phyloP scores from a whole-genome alignment of 2,113 vertebrate species.

The Cynocephalus volans region DNA sequence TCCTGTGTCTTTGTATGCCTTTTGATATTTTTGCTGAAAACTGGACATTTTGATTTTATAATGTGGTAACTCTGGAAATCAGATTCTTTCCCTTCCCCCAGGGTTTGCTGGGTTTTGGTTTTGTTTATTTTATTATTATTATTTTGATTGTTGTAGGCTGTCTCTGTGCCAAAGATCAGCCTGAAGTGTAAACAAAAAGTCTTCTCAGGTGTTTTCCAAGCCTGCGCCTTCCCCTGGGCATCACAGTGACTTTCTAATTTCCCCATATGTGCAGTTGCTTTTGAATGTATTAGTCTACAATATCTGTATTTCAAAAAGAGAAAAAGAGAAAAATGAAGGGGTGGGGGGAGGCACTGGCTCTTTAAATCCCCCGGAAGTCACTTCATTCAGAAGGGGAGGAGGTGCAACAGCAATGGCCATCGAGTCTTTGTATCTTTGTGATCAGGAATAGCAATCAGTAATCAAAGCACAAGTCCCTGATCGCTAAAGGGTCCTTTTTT shows the following conservation, averaged over 20 bases:
- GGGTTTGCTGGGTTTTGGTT: not conserved
- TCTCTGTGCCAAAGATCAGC: not conserved
- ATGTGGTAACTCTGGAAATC: not conserved
- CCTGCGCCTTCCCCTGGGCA: not conserved
- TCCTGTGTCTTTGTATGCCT: not conserved
- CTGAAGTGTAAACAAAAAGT: not conserved
- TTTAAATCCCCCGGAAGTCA: not conserved
- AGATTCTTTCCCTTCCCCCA: not conserved
- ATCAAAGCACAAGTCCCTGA: not conserved
- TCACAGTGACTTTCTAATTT: not conserved
- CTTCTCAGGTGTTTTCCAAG: not conserved
- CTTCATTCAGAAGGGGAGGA: not conserved
- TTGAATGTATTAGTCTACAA: not conserved
- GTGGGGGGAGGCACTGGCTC: not conserved
- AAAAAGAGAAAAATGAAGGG: not conserved
- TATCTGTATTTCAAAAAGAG: not conserved
- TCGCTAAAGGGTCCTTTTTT: not conserved
- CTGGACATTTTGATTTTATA: not conserved
- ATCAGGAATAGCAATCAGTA: not conserved
- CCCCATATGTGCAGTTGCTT: not conserved
- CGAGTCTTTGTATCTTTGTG: not conserved
- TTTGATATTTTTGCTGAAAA: not conserved
- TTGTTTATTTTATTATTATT: not conserved
- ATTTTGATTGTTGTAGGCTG: not conserved
- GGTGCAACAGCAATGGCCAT: not conserved